Conservation (phyloP, 2,888 invertebrate species). For the Tetranychus truncatus region DNA sequence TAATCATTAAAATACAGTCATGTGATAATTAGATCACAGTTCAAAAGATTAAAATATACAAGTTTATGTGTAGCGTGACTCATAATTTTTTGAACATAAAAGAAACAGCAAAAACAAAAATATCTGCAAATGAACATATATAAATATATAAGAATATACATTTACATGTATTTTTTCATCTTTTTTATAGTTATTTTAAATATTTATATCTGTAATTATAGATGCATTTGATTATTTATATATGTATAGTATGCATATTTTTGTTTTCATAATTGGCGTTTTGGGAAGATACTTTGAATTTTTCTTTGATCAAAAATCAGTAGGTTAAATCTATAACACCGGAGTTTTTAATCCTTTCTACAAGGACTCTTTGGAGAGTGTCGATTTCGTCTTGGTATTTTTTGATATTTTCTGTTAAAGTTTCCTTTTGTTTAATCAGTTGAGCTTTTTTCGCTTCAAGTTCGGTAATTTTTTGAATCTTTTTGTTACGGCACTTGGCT, state of each 20-base stretch:
- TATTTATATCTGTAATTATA: no score
- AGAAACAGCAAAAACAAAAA: neutral
- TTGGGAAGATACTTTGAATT: no score
- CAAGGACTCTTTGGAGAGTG: neutral
- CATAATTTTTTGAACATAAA: neutral
- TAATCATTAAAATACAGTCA: conserved; percentile 1
- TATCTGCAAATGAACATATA: no score
- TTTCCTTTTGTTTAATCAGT: neutral
- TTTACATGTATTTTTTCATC: no score
- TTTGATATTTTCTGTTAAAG: neutral
- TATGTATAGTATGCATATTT: neutral
- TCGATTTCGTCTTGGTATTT: conserved; percentile 1
- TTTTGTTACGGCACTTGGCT: conserved; percentile 6
- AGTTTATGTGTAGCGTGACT: neutral
- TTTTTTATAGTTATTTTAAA: no score
- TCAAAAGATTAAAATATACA: neutral
- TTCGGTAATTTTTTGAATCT: conserved; percentile 5
- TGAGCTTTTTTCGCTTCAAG: conserved; percentile 1
- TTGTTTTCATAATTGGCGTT: no score
- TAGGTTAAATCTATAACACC: neutral
- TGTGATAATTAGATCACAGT: conserved; percentile 1
- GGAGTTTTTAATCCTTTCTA: neutral
- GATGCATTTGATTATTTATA: neutral
- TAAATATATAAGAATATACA: no score
- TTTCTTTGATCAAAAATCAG: neutral